Percentiles rank a stretch among this genome's conserved stretches.
phyloP scores from a whole-genome alignment of 2,888 invertebrate species.

The Melanostoma mellinum region DNA sequence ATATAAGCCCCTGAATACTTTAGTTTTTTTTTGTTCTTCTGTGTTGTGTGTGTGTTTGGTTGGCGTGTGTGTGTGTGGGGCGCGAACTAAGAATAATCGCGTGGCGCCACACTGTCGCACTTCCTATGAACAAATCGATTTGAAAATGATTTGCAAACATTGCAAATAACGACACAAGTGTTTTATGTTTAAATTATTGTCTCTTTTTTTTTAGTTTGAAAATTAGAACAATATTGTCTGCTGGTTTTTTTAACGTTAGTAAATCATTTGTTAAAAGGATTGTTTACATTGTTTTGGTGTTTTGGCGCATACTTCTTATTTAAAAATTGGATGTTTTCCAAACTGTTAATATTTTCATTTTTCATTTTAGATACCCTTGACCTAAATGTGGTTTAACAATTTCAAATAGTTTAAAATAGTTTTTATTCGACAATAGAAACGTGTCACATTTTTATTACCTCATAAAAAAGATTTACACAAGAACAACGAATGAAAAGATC shows the following conservation, averaged over 20 bases:
- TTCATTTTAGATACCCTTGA: slow-evolving; percentile 10
- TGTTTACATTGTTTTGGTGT: neutral
- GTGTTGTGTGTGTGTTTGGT: neutral
- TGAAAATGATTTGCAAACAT: slow-evolving; percentile 42
- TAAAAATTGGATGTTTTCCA: neutral
- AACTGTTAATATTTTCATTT: neutral
- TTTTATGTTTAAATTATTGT: neutral
- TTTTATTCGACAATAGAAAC: neutral
- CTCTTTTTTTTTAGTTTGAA: neutral
- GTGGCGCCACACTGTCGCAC: slow-evolving; percentile 68
- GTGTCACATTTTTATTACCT: neutral
- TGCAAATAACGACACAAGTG: slow-evolving; percentile 23
- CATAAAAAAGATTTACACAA: no score
- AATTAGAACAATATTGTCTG: neutral
- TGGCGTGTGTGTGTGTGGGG: slow-evolving; percentile 27
- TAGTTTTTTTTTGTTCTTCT: neutral
- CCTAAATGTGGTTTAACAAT: neutral
- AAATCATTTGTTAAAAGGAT: neutral
- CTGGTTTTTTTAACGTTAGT: neutral
- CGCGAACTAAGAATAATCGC: slow-evolving; percentile 57
- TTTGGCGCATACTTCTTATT: no score
- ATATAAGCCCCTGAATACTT: neutral
- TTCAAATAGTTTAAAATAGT: neutral
- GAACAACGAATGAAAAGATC: no score
- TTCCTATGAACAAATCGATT: slow-evolving; percentile 66